Evolutionary conservation across 2,888 invertebrate species (phyloP), one percentile per base, ranked within the genome.

Genomic region (Molanna angustata): DNA sequence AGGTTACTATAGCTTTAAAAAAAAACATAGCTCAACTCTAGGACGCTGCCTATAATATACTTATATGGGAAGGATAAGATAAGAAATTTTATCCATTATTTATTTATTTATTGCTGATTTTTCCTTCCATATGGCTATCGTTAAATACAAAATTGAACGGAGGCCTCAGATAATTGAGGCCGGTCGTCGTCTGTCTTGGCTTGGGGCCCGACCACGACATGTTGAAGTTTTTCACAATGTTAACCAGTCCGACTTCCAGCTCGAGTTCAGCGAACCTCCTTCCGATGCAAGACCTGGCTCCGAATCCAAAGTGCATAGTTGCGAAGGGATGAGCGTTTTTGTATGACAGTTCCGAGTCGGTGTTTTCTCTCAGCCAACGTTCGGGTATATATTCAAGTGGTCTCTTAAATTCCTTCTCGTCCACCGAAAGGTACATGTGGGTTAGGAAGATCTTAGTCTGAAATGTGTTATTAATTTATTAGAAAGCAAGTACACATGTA

Each of bases 371-470:
- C 1, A 79, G 60, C 91, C 91, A 93, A 39, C 93, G 72, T 65
- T 91, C 90, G 0, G 92, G 91, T 37, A 84, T 66, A 64, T 82
- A 92, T 50, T 82, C 74, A 0, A 72, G 63, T 4, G 86, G 73
- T n/a, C 76, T 70, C 0, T 80, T 74, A 62, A 84, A 89, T 60
- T 87, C 80, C 48, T 80, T 69, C 11, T 85, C 84, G 63, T 78
- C 77, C 61, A 79, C 71, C 44, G 84, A 80, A 61, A 85, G 79
- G 13, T 81, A 78, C 63, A 84, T 82, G 60, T 88, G 85, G 54
- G 82, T 83, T 66, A 88, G 80, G 18, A 86, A 73, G 0, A 86
- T 77, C 63, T 84, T 82, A 0, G 84, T 83, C 80, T 85, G 66
- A 11, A 68, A 66, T 20, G 3, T 27, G 4, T 7, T 11, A 27